Percentiles rank a stretch among this genome's conserved stretches.
phyloP scores from a whole-genome alignment of 2,888 invertebrate species.

The Aphidius colemani region DNA sequence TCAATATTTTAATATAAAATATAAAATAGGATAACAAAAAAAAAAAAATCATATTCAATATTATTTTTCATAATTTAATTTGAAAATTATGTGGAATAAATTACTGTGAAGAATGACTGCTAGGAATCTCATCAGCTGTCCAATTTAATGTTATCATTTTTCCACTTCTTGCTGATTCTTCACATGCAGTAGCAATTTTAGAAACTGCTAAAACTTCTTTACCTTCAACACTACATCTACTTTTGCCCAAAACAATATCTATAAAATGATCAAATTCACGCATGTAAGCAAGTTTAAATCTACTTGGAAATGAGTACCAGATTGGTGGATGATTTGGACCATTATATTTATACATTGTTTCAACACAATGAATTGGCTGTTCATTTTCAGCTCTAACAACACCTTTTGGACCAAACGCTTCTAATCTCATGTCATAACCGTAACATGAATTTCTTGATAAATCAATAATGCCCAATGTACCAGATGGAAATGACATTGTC shows the following conservation, averaged over 20 bases:
- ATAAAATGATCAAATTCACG: conserved; percentile 68
- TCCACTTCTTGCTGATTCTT: conserved; percentile 64
- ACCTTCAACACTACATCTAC: conserved; percentile 58
- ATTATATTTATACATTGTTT: conserved; percentile 57
- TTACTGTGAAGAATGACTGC: conserved; percentile 28
- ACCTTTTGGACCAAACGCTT: conserved; percentile 69
- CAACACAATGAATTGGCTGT: conserved; percentile 62
- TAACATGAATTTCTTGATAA: conserved; percentile 67
- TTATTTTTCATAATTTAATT: no score
- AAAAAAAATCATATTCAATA: background rate
- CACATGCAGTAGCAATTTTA: conserved; percentile 66
- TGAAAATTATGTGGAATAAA: no score
- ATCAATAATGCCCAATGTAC: conserved; percentile 68
- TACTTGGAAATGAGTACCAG: conserved; percentile 68
- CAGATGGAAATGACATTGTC: conserved; percentile 67
- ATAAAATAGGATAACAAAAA: no score
- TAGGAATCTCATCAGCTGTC: conserved; percentile 60
- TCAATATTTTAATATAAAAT: background rate
- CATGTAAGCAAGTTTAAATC: conserved; percentile 64
- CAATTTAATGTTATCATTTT: conserved; percentile 63
- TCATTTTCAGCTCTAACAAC: conserved; percentile 65
- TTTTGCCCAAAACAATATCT: conserved; percentile 63
- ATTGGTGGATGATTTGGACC: conserved; percentile 63
- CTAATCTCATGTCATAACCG: conserved; percentile 73
- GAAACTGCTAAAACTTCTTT: conserved; percentile 65